phyloP scores from a whole-genome alignment of 2,113 vertebrate genomes.

The Motacilla alba region DNA sequence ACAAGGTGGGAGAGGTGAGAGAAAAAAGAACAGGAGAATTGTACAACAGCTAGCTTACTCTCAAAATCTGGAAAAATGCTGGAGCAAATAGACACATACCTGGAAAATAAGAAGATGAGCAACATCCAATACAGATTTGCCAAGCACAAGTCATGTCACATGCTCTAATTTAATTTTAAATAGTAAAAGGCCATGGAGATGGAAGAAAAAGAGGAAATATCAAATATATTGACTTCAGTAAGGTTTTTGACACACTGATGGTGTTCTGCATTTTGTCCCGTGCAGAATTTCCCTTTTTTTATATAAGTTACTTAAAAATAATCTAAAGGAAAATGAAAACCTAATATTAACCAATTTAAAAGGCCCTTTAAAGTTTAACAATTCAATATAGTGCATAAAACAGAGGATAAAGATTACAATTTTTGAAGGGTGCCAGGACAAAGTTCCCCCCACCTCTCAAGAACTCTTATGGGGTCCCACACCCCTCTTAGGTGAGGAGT shows the following conservation, averaged over 20 bases:
- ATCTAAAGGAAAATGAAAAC: not conserved
- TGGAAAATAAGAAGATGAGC: not conserved
- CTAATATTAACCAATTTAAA: not conserved
- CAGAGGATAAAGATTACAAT: not conserved
- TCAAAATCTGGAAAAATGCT: not conserved
- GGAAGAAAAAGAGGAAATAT: not conserved
- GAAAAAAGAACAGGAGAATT: not conserved
- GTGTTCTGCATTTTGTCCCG: not conserved
- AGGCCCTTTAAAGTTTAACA: not conserved
- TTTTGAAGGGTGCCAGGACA: not conserved
- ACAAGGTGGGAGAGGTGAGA: not conserved
- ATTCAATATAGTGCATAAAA: not conserved
- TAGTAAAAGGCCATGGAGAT: not conserved
- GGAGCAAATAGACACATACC: not conserved
- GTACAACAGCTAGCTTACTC: not conserved
- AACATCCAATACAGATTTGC: not conserved
- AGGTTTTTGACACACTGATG: not conserved
- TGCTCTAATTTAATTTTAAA: not conserved
- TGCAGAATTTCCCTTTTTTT: not conserved
- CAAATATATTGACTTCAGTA: not conserved
- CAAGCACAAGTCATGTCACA: not conserved
- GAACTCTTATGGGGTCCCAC: not conserved
- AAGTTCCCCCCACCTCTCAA: not conserved
- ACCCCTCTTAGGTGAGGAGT: rapidly evolving
- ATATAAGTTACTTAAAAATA: not conserved